Evolutionary conservation across 2,888 invertebrate genomes (phyloP).

Genomic region (Perizoma affinitatum): DNA sequence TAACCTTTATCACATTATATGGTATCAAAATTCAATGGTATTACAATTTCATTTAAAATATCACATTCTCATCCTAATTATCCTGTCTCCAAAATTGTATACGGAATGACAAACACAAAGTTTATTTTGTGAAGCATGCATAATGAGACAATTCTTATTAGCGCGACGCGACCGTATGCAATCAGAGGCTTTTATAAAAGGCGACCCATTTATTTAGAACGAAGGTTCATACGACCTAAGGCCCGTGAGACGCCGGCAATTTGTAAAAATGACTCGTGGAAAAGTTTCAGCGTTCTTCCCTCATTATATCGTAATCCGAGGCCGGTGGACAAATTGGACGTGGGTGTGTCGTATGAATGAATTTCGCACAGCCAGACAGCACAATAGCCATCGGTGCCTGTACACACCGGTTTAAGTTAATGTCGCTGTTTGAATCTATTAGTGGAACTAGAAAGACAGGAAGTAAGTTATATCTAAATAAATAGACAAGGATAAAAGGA

Average conservation of each 20-base stretch:
- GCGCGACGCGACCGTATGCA: conserved; percentile 1
- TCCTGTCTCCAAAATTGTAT: background rate
- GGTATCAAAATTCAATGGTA: too few relatives aligned
- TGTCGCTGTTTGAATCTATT: conserved; percentile 32
- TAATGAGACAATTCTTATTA: conserved; percentile 6
- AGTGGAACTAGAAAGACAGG: conserved; percentile 26
- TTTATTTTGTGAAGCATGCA: conserved; percentile 2
- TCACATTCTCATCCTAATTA: background rate
- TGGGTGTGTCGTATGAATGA: conserved; percentile 72
- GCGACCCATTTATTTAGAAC: conserved; percentile 32
- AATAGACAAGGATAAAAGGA: background rate
- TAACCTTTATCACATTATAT: background rate
- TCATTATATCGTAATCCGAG: conserved; percentile 66
- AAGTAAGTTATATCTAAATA: conserved; percentile 11
- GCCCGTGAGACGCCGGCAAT: conserved; percentile 39
- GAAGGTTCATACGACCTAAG: conserved; percentile 22
- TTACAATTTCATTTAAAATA: conserved; percentile 1
- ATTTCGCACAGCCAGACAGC: conserved; percentile 55
- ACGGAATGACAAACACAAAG: background rate
- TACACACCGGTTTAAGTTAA: conserved; percentile 49
- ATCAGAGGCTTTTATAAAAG: conserved; percentile 27
- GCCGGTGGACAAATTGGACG: conserved; percentile 64
- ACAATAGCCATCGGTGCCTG: conserved; percentile 50
- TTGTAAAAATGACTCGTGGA: conserved; percentile 43
- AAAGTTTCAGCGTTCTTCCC: conserved; percentile 58